Evolutionary conservation across 2,113 vertebrate genomes (phyloP).

Genomic region (Neotoma lepida): DNA sequence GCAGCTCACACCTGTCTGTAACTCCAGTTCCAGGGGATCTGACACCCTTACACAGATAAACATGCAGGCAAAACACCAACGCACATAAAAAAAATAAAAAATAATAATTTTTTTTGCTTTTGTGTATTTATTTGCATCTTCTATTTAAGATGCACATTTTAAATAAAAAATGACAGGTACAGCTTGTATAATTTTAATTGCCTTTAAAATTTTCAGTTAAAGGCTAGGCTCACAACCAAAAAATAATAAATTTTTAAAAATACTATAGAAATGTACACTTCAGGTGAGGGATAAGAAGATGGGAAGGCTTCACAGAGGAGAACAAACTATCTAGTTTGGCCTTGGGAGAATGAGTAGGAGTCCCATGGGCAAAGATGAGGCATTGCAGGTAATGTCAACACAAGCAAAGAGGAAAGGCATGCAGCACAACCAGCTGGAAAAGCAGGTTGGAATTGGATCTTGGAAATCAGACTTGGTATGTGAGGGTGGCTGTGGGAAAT

Average conservation of each 20-base stretch:
- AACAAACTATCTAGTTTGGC: conserved; percentile 2
- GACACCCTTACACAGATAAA: too few species aligned
- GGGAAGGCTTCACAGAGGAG: not conserved
- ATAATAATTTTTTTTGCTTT: too few species aligned
- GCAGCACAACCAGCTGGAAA: conserved; percentile 18
- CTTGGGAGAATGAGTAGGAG: conserved; percentile 40
- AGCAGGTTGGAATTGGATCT: conserved; percentile 22
- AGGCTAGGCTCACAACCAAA: too few species aligned
- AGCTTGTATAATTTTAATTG: too few species aligned
- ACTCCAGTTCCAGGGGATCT: too few species aligned
- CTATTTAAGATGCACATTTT: too few species aligned
- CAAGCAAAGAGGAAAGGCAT: conserved; percentile 2
- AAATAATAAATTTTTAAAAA: too few species aligned
- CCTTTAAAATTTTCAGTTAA: too few species aligned
- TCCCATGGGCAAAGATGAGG: conserved; percentile 22
- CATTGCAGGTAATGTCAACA: not conserved
- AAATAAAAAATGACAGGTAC: too few species aligned
- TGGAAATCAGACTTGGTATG: conserved; percentile 12
- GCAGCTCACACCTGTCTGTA: too few species aligned
- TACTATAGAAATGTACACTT: conserved; percentile 25
- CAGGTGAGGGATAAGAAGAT: not conserved
- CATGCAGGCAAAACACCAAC: too few species aligned
- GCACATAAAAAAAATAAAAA: not conserved
- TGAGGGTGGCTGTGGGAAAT: not conserved
- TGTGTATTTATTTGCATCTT: too few species aligned